Percentiles rank a stretch among this genome's conserved stretches.
These are phyloP conservation scores for Platyura marginata DNA, from an alignment of 1,140 invertebrate genomes.

Conservation along the genomic window DNA sequence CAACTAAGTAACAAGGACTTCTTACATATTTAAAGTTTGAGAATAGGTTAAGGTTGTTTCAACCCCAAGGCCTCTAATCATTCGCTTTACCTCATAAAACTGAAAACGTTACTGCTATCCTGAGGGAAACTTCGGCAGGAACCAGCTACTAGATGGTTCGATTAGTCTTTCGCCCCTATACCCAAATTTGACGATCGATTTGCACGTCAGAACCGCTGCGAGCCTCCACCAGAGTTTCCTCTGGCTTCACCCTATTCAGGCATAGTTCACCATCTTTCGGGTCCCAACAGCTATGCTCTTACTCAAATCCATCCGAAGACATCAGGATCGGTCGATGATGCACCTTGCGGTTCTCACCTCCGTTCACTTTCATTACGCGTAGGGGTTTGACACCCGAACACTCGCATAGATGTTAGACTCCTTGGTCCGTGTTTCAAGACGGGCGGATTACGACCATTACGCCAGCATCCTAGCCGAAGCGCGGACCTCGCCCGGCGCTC, in stretches of 20 bases:
- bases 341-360: conserved; percentile 3
- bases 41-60: conserved; percentile 67
- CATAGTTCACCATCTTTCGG: conserved; percentile 87
- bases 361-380: conserved; percentile 7
- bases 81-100: conserved; percentile 62
- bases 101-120: conserved; percentile 46
- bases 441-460: too few species aligned
- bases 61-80: conserved; percentile 70
- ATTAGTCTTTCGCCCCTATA: conserved; percentile 90
- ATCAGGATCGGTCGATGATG: conserved; percentile 1
- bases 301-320: conserved; percentile 14
- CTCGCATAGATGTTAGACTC: conserved; percentile 68
- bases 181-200: conserved; percentile 79
- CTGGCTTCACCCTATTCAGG: conserved; percentile 71
- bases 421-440: conserved; percentile 92
- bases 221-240: conserved; percentile 75
- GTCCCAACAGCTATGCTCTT: conserved; percentile 58
- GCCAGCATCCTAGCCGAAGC: too few species aligned
- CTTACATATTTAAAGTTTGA: conserved; percentile 80
- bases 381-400: conserved; percentile 8
- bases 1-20: conserved; percentile 46
- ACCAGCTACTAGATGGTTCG: conserved; percentile 82
- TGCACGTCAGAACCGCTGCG: conserved; percentile 80
- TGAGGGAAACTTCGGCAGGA: conserved; percentile 80
- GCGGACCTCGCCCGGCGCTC: too few species aligned